Percentiles rank a stretch among this genome's conserved stretches.
Conservation (phyloP, 2,888 invertebrate genomes). For the Autographa gamma region DNA sequence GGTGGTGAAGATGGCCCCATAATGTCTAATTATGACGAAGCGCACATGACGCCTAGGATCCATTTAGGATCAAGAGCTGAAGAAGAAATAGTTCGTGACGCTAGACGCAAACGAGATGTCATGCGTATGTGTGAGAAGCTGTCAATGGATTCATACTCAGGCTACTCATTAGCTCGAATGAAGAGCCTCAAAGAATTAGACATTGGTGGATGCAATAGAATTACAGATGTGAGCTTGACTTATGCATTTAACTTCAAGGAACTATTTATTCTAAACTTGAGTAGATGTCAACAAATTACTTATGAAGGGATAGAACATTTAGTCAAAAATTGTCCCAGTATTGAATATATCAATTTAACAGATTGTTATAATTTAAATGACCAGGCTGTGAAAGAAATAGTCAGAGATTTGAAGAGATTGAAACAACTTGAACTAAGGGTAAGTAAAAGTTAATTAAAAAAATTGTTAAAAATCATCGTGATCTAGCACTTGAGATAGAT, state of each 20-base stretch:
- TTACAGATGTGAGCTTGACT: constrained; percentile 92
- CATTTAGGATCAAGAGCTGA: constrained; percentile 91
- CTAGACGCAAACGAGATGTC: constrained; percentile 90
- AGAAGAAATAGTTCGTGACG: constrained; percentile 91
- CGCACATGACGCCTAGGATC: constrained; percentile 77
- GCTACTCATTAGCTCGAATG: constrained; percentile 88
- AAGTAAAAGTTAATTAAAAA: constrained; percentile 52
- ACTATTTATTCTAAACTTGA: constrained; percentile 89
- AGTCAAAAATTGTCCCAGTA: constrained; percentile 91
- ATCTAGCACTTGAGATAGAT: neutral
- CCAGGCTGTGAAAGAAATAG: constrained; percentile 83
- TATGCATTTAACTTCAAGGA: constrained; percentile 91
- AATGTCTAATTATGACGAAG: constrained; percentile 73
- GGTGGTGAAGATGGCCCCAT: constrained; percentile 73
- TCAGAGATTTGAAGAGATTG: constrained; percentile 82
- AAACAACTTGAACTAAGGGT: constrained; percentile 89
- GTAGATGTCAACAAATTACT: constrained; percentile 92
- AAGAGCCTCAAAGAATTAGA: constrained; percentile 89
- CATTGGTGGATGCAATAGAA: constrained; percentile 91
- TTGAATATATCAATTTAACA: constrained; percentile 91
- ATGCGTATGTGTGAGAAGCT: constrained; percentile 90
- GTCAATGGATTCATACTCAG: constrained; percentile 77
- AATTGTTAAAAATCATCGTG: neutral
- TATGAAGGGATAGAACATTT: constrained; percentile 90
- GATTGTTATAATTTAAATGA: constrained; percentile 92